Base-by-base conservation (phyloP, 2,888 invertebrate species). In the Pilophorus perplexus region DNA sequence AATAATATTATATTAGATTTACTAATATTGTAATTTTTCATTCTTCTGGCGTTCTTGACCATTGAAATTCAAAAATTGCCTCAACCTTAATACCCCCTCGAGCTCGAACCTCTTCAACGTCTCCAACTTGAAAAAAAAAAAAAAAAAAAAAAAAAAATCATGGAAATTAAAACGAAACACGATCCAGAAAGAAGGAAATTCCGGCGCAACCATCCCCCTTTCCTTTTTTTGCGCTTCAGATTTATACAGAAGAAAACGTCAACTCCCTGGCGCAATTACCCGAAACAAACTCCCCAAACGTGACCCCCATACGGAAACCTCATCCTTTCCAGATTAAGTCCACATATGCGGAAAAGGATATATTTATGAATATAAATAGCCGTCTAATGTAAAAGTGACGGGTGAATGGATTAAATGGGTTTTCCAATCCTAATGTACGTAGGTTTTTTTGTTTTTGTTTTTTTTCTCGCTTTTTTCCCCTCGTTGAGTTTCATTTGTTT, bases 361-460 rank as follows among this genome's bases (percentile, higher is more conserved):
- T 66, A 65, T 65, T 68, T 65, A 68, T 65, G 68, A 68, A 68
- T 62, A 66, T 66, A 68, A 68, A 68, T 68, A 66, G 52, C 38
- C 18, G 28, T 46, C 66, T 68, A 68, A 68, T 68, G 66, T 62
- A 28, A 20, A 50, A 38, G n/a, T 27, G 50, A 44, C 54, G 64
- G 25, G 46, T 48, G 62, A 62, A 64, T 55, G 67, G 64, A 55
- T 67, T 67, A 67, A 67, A 67, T 64, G 67, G 67, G 64, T 67
- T 67, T 67, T 46, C 64, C 67, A 64, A 67, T 67, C 57, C 67
- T 67, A 67, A 67, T 67, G 64, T 62, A n/a, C n/a, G n/a, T 66
- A 14, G 10, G 14, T 38, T 20, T 55, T 64, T 67, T 64, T 44
- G 33, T 27, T 18, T 42, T n/a, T 54, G n/a, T 52, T 42, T 33